Evolutionary conservation across 2,888 invertebrate genomes (phyloP).

Genomic region (Scaptomyza parva): DNA sequence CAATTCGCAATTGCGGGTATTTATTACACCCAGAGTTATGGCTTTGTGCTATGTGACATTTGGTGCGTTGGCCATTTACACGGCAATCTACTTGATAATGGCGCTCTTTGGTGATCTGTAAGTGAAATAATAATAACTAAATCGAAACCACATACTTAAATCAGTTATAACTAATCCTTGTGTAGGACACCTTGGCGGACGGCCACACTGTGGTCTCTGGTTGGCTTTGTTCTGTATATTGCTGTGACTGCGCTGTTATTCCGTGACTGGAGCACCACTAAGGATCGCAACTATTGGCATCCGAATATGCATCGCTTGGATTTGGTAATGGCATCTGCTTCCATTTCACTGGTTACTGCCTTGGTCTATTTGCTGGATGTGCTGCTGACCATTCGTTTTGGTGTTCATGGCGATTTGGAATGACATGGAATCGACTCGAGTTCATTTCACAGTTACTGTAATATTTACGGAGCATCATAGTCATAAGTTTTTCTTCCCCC

Average conservation of each 20-base stretch:
- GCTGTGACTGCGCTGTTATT: slow-evolving; percentile 81
- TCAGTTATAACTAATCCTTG: not conserved
- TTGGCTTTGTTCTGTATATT: slow-evolving; percentile 81
- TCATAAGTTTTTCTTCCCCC: slow-evolving; percentile 40
- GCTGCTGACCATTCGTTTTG: slow-evolving; percentile 82
- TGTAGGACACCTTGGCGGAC: slow-evolving; percentile 83
- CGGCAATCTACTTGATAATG: slow-evolving; percentile 83
- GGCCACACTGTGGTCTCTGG: slow-evolving; percentile 81
- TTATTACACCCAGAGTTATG: slow-evolving; percentile 83
- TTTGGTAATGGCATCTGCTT: slow-evolving; percentile 82
- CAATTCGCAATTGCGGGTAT: slow-evolving; percentile 81
- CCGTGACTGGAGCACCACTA: slow-evolving; percentile 84
- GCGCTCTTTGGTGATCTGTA: slow-evolving; percentile 83
- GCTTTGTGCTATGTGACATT: slow-evolving; percentile 84
- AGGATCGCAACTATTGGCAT: slow-evolving; percentile 84
- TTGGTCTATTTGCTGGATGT: slow-evolving; percentile 82
- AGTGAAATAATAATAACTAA: slow-evolving; percentile 36
- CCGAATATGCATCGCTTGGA: slow-evolving; percentile 85
- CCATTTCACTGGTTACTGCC: slow-evolving; percentile 80
- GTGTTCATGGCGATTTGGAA: slow-evolving; percentile 83
- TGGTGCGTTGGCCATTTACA: slow-evolving; percentile 83
- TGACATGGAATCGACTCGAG: slow-evolving; percentile 52
- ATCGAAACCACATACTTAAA: not conserved
- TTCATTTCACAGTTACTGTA: slow-evolving; percentile 53
- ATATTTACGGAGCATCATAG: slow-evolving; percentile 71